Conservation (phyloP, 2,113 vertebrate species). For the Perccottus glenii region DNA sequence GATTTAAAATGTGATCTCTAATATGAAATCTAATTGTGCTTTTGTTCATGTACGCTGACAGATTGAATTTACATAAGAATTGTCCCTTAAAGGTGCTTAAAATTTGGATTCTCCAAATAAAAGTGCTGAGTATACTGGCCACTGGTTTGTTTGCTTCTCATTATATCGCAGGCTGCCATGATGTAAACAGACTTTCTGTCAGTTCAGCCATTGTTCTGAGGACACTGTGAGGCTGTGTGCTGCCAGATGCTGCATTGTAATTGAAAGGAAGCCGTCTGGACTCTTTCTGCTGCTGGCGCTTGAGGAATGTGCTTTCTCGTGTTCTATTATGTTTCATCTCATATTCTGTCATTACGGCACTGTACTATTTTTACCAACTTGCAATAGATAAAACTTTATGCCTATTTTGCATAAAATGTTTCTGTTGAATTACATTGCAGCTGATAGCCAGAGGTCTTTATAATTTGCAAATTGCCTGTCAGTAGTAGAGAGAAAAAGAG, state of each 20-base stretch:
- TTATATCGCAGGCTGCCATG: slow-evolving; percentile 21
- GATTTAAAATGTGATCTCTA: background rate
- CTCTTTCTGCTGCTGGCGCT: slow-evolving; percentile 54
- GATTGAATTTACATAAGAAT: slow-evolving; percentile 15
- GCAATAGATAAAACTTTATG: background rate
- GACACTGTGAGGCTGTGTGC: slow-evolving; percentile 35
- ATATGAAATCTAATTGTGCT: background rate
- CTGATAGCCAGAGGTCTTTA: no score
- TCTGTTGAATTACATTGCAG: background rate
- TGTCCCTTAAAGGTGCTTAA: slow-evolving; percentile 2
- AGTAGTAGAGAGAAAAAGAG: rapidly evolving
- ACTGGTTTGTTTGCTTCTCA: slow-evolving; percentile 34
- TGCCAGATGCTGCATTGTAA: slow-evolving; percentile 70
- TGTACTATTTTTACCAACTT: background rate
- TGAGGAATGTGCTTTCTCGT: slow-evolving; percentile 48
- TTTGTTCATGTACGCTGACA: background rate
- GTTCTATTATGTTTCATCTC: slow-evolving; percentile 41
- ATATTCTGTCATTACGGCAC: background rate
- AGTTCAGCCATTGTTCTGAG: slow-evolving; percentile 41
- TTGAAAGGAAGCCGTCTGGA: slow-evolving; percentile 65
- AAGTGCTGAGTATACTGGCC: background rate
- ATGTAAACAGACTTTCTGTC: slow-evolving; percentile 55
- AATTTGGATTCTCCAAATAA: slow-evolving; percentile 7
- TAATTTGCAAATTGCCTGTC: background rate
- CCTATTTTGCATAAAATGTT: background rate